These are phyloP conservation scores for Camponotus floridanus DNA, from an alignment of 1,140 invertebrate genomes.

Conservation along the genomic window DNA sequence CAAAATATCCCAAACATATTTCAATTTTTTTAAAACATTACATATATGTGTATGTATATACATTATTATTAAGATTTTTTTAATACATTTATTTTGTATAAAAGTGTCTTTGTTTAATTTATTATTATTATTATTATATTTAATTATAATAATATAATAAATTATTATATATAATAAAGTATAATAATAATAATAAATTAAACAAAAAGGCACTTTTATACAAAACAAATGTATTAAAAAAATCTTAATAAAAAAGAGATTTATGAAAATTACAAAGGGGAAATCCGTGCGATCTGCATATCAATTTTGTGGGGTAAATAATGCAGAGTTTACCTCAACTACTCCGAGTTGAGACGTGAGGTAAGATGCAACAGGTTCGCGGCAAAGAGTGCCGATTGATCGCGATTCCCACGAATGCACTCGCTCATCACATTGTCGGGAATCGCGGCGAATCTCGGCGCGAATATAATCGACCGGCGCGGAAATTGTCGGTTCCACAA, in stretches of 20 bases:
- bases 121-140: no score
- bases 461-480: constrained; percentile 31
- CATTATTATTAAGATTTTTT: not conserved
- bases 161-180: no score
- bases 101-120: no score
- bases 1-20: no score
- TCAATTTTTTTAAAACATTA: no score
- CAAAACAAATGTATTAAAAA: not conserved
- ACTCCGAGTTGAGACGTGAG: not conserved
- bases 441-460: constrained; percentile 2
- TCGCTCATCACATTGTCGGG: not conserved
- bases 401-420: constrained; percentile 43
- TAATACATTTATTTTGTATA: not conserved
- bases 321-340: not conserved
- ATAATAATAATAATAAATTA: not conserved
- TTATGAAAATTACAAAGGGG: not conserved
- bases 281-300: no score
- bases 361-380: constrained; percentile 54
- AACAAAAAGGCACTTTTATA: not conserved
- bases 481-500: constrained; percentile 47
- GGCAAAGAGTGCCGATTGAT: constrained; percentile 36
- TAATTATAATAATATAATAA: not conserved
- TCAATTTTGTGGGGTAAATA: not conserved
- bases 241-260: not conserved
- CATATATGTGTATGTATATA: not conserved